Evolutionary conservation across 2,797 vertebrate species (phyloP).

Genomic region (Loris lydekkerianus): DNA sequence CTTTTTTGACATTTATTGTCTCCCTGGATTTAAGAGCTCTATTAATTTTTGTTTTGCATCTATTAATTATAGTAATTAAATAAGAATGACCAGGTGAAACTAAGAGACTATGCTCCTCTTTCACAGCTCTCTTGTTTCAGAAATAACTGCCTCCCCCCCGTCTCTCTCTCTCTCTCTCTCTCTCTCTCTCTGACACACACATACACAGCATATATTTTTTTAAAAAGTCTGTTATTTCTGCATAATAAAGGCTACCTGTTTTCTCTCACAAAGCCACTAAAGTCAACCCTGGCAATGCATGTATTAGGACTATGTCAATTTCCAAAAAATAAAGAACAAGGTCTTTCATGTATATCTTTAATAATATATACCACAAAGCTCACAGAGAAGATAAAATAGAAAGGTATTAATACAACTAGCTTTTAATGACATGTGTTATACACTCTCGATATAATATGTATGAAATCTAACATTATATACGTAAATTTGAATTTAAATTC

Average conservation of each 20-base stretch:
- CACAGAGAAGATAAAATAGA: not conserved
- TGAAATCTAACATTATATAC: slow-evolving; percentile 69
- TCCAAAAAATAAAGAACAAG: not conserved
- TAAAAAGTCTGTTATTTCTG: not conserved
- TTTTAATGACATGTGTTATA: slow-evolving; percentile 39
- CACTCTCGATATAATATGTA: slow-evolving; percentile 49
- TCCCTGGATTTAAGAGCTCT: slow-evolving; percentile 34
- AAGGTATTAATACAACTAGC: slow-evolving; percentile 6
- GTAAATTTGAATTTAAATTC: slow-evolving; percentile 69
- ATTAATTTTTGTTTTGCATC: slow-evolving; percentile 50
- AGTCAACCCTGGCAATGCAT: slow-evolving; percentile 23
- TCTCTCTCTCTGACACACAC: not conserved
- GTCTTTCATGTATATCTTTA: not conserved
- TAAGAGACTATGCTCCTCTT: slow-evolving; percentile 9
- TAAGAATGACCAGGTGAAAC: slow-evolving; percentile 46
- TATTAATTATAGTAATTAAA: slow-evolving; percentile 67
- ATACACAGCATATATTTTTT: not conserved
- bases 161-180: not conserved
- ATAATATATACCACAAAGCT: not conserved
- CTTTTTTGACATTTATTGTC: slow-evolving; percentile 71
- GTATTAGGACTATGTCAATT: slow-evolving; percentile 31
- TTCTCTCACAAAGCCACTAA: slow-evolving; percentile 4
- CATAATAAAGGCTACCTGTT: slow-evolving; percentile 19
- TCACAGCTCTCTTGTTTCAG: slow-evolving; percentile 35
- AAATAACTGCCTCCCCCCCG: not conserved